Base-by-base conservation (phyloP, 2,888 invertebrate genomes). In the Ethmia dodecea region DNA sequence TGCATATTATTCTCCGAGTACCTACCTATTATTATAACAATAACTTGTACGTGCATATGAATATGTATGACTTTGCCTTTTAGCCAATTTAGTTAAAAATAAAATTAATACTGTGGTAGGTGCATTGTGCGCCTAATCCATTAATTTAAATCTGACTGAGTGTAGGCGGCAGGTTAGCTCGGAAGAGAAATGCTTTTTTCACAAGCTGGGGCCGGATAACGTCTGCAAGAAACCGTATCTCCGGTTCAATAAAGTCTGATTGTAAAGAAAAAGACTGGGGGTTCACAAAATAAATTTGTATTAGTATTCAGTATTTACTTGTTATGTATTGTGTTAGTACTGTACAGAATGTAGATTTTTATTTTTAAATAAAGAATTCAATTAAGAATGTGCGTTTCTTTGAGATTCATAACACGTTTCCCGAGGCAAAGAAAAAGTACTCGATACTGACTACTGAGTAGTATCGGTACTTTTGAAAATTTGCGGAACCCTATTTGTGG, bases 151-250 rank as follows among this genome's bases (percentile, higher is more conserved):
- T 18, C 18, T 18, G 18, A 18, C 18, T 18, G 18, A 18, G 5
- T 18, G 18, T 18, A 18, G 18, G 18, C 18, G 18, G 18, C 18
- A 4, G 18, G 18, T 18, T 18, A 18, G 18, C 18, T 18, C 8
- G 18, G 18, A 18, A 18, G 18, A 18, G 18, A 35, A 6, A 15
- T 40, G 33, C 28, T 42, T 13, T 45, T 45, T 42, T 42, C 40
- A 2, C 40, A 38, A 33, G 42, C 45, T 20, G 45, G 42, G 36
- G 38, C 34, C 33, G 4, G 8, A 37, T 36, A 24, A 20, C 13
- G 10, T 13, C 15, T n/a, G 28, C 14, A 28, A 13, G 28, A 5
- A 28, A 28, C 13, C 28, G 15, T n/a, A 1, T 28, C n/a, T 15
- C 28, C 9, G 15, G 28, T 13, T 28, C 28, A 15, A 15, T 15